Base-by-base conservation (phyloP, 2,113 vertebrate genomes). In the Pardalotus punctatus region DNA sequence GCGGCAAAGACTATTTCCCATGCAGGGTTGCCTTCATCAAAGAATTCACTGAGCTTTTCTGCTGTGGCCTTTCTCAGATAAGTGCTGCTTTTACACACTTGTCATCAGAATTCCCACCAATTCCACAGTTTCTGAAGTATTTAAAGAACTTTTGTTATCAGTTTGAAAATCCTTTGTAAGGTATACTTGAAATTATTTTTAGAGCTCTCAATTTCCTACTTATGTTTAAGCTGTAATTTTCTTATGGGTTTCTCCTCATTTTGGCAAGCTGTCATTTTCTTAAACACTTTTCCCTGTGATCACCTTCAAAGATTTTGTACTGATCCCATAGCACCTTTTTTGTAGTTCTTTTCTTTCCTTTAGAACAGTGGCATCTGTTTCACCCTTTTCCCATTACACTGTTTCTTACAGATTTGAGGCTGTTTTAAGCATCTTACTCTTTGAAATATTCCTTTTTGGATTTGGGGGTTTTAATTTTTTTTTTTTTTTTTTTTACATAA, bases 121-220 rank as follows among this genome's bases (percentile, higher is more conserved):
- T 60, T 76, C 50, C 53, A 54, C 27, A 27, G 29, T 2, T 1
- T 18, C 19, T 88, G 61, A 93, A 90, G 43, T 93, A 78, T 71
- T 90, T 87, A 71, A 88, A 88, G 57, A 69, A 82, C 38, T 72
- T 76, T 56, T 76, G 36, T 67, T 88, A 82, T 76, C 86, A 72
- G 31, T 58, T 85, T 76, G 40, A 79, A 81, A 64, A 79, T 60
- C 7, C 33, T 82, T 88, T 64, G 28, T 28, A 67, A 86, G 62
- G 8, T 56, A 71, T 38, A 86, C 79, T 88, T 94, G 77, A 90
- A 85, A 88, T 86, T 88, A 72, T 79, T 94, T 96, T 85, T 79
- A 94, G 51, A 87, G 14, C 14, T 88, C 57, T 88, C 53, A 33
- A 76, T 90, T 79, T 85, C 70, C 79, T 79, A 16, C 29, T 51